phyloP scores from a whole-genome alignment of 2,797 vertebrate genomes.

The Gila robusta region DNA sequence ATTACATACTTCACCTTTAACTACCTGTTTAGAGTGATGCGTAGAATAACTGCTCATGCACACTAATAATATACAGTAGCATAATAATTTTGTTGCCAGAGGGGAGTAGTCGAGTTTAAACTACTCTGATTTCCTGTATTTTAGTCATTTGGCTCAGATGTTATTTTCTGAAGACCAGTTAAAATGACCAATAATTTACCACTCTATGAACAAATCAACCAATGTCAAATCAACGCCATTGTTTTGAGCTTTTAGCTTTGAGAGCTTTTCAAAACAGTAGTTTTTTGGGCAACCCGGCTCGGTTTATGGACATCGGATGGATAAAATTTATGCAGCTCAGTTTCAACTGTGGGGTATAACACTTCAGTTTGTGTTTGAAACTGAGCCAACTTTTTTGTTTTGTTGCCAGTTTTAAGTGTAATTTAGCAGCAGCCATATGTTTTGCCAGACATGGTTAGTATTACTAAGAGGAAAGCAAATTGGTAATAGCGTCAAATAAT shows the following conservation, averaged over 20 bases:
- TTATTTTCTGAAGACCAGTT: not conserved
- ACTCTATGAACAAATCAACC: not conserved
- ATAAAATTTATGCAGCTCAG: not conserved
- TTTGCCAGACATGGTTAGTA: constrained; percentile 18
- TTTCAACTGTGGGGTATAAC: not conserved
- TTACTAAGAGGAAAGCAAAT: constrained; percentile 12
- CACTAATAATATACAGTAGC: not conserved
- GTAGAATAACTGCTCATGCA: not conserved
- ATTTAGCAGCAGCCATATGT: not conserved
- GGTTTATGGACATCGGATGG: not conserved
- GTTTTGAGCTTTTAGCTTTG: not conserved
- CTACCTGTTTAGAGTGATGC: constrained; percentile 12
- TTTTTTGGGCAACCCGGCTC: not conserved
- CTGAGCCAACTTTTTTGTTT: not conserved
- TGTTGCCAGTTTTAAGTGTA: constrained; percentile 6
- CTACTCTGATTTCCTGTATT: not conserved
- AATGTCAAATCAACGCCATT: not conserved
- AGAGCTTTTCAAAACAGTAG: not conserved
- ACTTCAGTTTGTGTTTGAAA: constrained; percentile 24
- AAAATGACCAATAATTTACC: not conserved
- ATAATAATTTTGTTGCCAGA: constrained; percentile 4
- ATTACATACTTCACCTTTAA: constrained; percentile 1
- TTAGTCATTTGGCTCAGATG: not conserved
- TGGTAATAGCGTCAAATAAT: not conserved
- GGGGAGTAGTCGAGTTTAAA: not conserved